These are phyloP conservation scores for Diabrotica virgifera DNA, from an alignment of 1,140 invertebrate genomes.

Conservation along the genomic window DNA sequence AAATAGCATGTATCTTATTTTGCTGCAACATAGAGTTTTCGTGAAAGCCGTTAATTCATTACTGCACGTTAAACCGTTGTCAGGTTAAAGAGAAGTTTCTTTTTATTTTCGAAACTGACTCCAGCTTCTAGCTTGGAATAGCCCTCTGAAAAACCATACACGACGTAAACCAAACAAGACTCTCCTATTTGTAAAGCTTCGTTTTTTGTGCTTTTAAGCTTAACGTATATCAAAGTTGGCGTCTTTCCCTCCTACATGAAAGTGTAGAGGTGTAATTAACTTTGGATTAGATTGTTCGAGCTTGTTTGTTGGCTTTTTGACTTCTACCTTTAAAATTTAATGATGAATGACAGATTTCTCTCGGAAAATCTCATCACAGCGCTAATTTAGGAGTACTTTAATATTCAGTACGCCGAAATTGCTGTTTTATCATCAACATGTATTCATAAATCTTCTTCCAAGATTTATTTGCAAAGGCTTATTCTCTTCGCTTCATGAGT, in stretches of 20 bases:
- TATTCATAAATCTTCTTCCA: too few species aligned
- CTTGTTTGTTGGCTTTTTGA: background rate
- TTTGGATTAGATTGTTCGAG: background rate
- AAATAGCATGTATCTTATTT: background rate
- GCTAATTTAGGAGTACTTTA: too few species aligned
- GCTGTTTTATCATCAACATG: too few species aligned
- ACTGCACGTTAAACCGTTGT: background rate
- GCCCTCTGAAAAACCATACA: background rate
- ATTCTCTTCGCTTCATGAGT: too few species aligned
- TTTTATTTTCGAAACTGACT: slow-evolving; percentile 1
- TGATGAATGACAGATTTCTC: background rate
- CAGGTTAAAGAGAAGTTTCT: slow-evolving; percentile 2
- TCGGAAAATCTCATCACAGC: background rate
- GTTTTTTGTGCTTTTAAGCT: slow-evolving; percentile 2
- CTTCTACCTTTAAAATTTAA: slow-evolving; percentile 1
- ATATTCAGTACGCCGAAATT: too few species aligned
- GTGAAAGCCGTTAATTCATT: background rate
- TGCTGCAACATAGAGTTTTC: background rate
- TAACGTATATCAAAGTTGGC: background rate
- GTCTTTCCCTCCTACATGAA: background rate
- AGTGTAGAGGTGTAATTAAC: slow-evolving; percentile 1
- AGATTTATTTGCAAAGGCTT: too few species aligned
- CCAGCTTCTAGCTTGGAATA: background rate
- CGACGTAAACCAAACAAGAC: slow-evolving; percentile 1
- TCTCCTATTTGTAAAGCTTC: background rate